Base-by-base conservation (phyloP, 2,113 vertebrate genomes). In the Taurulus bubalis region DNA sequence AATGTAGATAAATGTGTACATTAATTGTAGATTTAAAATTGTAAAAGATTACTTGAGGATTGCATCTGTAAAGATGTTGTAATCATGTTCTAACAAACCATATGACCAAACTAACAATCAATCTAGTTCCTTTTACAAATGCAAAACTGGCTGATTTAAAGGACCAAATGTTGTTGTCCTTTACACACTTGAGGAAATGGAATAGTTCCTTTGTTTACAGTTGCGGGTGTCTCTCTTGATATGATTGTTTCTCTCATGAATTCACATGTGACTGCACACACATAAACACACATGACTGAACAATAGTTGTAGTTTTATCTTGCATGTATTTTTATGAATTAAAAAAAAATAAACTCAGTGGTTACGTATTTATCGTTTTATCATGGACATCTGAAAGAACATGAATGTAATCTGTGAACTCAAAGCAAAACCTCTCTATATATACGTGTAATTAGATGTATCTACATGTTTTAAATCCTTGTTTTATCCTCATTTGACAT, bases 11-110 rank as follows among this genome's bases (percentile, higher is more conserved):
- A 72, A 79, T 90, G 62, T 94, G 89, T 93, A 80, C 45, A 91
- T 94, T 96, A 96, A 96, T 90, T 90, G 63, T 97, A 97, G 96
- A 92, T 87, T 90, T 77, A 79, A 56, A 90, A 72, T 93, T 94
- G 93, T 89, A 76, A 83, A 87, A 16, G 60, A 90, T 95, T 92
- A 88, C 90, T 83, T 88, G 69, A 89, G 81, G 80, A 72, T 91
- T 85, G 88, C 42, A 20, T 73, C 77, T 71, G 56, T 88, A 76
- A 81, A 83, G 62, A 74, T 86, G 83, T 47, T 93, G 91, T 93
- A 92, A 93, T 90, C 81, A 87, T 87, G 81, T 11, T 74, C 28
- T 63, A 69, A 73, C 20, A 67, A 75, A 80, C n/a, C 49, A 38
- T 32, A 64, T 32, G 53, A 66, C 51, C 38, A 81, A 83, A 82